Conservation (phyloP, 2,113 vertebrate species). For the Verasper variegatus region DNA sequence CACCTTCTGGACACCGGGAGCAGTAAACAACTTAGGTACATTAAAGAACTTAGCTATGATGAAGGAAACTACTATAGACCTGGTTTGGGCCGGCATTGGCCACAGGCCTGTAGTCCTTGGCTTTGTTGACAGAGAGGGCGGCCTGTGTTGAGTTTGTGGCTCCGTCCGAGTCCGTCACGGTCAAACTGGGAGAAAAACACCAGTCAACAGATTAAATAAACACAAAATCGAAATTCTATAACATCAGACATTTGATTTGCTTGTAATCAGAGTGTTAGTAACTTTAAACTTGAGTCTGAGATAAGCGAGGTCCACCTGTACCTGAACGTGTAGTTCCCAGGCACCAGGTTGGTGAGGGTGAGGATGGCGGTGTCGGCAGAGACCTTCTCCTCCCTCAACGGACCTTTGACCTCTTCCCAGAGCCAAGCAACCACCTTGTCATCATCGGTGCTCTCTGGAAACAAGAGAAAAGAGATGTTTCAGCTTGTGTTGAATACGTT, state of each 20-base stretch:
- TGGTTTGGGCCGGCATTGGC: constrained; percentile 94
- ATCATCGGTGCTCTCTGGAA: constrained; percentile 94
- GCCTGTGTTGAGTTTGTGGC: constrained; percentile 92
- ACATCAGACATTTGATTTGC: too few relatives aligned
- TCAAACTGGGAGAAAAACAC: constrained; percentile 83
- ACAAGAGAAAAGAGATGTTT: neutral
- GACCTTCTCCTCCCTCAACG: constrained; percentile 93
- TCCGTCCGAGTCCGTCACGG: constrained; percentile 94
- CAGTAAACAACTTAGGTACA: too few relatives aligned
- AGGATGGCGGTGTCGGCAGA: constrained; percentile 89
- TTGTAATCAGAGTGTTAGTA: neutral
- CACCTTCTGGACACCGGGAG: neutral
- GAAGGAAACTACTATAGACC: constrained; percentile 41
- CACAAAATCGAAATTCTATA: neutral
- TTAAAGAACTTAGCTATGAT: neutral
- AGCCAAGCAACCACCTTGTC: constrained; percentile 93
- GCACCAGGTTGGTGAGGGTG: constrained; percentile 91
- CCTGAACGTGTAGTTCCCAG: constrained; percentile 98
- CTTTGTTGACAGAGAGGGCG: constrained; percentile 91
- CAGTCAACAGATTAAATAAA: neutral
- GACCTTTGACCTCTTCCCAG: constrained; percentile 97
- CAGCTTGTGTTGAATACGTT: neutral
- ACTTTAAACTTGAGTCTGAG: neutral
- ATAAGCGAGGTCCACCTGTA: constrained; percentile 45
- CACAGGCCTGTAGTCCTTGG: constrained; percentile 94